These are phyloP conservation scores for Helicolenus hilgendorfi DNA, from an alignment of 2,797 vertebrate genomes.

Conservation along the genomic window DNA sequence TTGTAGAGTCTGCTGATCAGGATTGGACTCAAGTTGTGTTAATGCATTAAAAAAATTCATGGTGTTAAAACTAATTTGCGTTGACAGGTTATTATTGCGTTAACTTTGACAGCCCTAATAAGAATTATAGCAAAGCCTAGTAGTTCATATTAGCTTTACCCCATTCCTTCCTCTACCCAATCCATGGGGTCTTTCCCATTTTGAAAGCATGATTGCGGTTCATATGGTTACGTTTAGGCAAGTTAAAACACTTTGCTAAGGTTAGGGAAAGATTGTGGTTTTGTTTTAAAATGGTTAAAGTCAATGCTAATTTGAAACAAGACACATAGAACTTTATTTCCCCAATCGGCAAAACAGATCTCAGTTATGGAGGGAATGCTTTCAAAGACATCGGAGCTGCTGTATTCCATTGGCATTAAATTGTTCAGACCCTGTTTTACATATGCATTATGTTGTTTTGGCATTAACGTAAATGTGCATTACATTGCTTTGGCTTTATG, in stretches of 20 bases:
- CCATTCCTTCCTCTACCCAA: background rate
- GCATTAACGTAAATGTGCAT: background rate
- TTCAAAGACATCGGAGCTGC: too few species aligned
- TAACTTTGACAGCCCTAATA: too few species aligned
- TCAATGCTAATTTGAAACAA: background rate
- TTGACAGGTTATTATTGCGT: accelerated
- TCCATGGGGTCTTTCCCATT: background rate
- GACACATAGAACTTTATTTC: too few species aligned
- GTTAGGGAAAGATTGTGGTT: background rate
- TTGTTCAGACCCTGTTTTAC: too few species aligned
- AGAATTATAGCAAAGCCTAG: background rate
- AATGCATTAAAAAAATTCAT: too few species aligned
- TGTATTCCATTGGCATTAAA: too few species aligned
- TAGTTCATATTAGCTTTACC: background rate
- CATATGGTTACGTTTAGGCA: background rate
- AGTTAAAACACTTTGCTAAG: background rate
- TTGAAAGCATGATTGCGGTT: accelerated
- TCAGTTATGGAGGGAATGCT: too few species aligned
- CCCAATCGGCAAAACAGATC: too few species aligned
- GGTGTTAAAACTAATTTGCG: too few species aligned
- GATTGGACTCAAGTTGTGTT: background rate
- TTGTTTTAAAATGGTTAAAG: background rate
- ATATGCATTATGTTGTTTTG: too few species aligned
- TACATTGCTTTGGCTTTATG: background rate
- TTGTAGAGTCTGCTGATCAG: background rate